Percentiles rank a stretch among this genome's conserved stretches.
phyloP scores from a whole-genome alignment of 2,797 vertebrate species.

The Steatocranus sp. region DNA sequence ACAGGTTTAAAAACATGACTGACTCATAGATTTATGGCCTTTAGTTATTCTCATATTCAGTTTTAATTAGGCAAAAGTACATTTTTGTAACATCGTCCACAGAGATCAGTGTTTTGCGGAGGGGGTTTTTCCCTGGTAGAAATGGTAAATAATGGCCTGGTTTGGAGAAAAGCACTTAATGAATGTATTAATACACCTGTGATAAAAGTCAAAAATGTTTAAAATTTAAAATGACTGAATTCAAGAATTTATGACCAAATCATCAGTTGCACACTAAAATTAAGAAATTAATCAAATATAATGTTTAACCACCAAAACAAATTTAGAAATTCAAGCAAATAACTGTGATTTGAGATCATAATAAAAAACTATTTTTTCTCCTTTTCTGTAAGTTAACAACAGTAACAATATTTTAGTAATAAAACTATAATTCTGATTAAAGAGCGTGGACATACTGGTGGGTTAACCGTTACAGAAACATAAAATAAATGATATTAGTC shows the following conservation, averaged over 20 bases:
- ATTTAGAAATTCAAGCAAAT: background rate
- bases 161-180: background rate
- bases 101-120: background rate
- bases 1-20: background rate
- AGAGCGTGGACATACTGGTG: background rate
- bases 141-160: background rate
- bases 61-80: background rate
- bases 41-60: background rate
- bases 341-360: background rate
- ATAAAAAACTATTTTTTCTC: background rate
- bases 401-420: background rate
- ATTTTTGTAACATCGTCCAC: background rate
- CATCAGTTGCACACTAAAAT: fast-evolving
- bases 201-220: background rate
- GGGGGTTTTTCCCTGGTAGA: background rate
- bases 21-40: background rate
- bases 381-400: background rate
- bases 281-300: background rate
- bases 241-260: background rate
- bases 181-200: background rate
- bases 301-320: background rate
- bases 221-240: background rate
- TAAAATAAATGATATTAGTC: background rate
- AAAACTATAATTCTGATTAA: background rate
- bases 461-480: background rate